phyloP scores from a whole-genome alignment of 1,140 invertebrate genomes.

The Neuroterus valhalla region DNA sequence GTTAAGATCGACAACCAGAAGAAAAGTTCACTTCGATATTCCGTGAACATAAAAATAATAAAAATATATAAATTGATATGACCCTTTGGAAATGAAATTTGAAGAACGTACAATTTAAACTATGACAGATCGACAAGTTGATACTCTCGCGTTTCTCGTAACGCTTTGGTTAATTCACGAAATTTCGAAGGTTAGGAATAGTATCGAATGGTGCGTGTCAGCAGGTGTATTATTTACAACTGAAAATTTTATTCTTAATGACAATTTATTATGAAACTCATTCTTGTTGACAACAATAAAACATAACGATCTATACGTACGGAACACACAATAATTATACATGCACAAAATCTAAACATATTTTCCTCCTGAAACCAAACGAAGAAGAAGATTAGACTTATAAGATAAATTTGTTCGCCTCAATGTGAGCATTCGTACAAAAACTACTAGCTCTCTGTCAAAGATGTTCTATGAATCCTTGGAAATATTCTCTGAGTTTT shows the following conservation, averaged over 20 bases:
- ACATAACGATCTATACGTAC: not conserved
- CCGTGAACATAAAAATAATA: no score
- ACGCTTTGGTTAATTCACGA: constrained; percentile 63
- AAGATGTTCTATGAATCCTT: no score
- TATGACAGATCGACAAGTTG: constrained; percentile 60
- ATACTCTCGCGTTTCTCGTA: constrained; percentile 55
- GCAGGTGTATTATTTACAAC: not conserved
- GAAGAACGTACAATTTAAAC: not conserved
- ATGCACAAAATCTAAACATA: constrained; percentile 28
- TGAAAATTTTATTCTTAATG: not conserved
- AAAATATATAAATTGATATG: not conserved
- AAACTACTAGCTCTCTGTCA: no score
- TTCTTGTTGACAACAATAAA: not conserved
- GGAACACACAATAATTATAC: constrained; percentile 7
- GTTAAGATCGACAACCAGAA: no score
- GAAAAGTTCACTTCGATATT: no score
- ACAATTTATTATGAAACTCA: constrained; percentile 1
- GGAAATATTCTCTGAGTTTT: no score
- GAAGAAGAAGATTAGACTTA: no score
- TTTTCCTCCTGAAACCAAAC: no score
- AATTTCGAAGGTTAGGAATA: constrained; percentile 49
- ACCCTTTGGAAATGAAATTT: not conserved
- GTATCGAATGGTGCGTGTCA: constrained; percentile 45
- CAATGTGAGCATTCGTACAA: no score
- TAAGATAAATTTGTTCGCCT: no score